Percentiles rank a stretch among this genome's conserved stretches.
Evolutionary conservation across 2,113 vertebrate genomes (phyloP).

Genomic region (Ornithorhynchus anatinus): DNA sequence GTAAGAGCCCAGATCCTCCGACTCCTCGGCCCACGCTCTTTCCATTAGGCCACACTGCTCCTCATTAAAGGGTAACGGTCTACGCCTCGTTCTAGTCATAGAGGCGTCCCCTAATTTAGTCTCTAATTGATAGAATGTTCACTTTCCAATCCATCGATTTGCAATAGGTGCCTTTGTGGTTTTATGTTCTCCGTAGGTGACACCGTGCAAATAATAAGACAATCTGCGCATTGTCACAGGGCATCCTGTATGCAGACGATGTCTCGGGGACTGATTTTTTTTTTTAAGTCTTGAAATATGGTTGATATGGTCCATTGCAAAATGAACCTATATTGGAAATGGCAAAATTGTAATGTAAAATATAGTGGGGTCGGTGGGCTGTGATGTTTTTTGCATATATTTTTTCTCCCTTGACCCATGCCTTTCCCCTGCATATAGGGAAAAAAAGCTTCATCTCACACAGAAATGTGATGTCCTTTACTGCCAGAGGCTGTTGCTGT

Average conservation of each 20-base stretch:
- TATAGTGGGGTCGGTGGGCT: conserved; percentile 79
- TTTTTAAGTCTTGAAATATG: conserved; percentile 72
- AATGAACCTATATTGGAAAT: conserved; percentile 80
- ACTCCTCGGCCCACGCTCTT: no score
- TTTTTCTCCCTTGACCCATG: conserved; percentile 84
- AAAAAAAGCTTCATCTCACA: conserved; percentile 73
- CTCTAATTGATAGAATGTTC: conserved; percentile 41
- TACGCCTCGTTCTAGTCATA: conserved; percentile 37
- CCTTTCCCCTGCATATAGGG: conserved; percentile 70
- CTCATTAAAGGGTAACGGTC: no score
- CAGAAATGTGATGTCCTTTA: conserved; percentile 85
- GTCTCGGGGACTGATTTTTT: conserved; percentile 44
- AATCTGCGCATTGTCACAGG: conserved; percentile 58
- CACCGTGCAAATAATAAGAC: conserved; percentile 59
- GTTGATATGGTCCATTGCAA: conserved; percentile 82
- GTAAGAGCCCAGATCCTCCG: no score
- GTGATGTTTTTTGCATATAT: conserved; percentile 84
- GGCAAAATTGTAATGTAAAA: conserved; percentile 85
- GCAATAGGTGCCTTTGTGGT: conserved; percentile 7
- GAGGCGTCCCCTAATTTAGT: conserved; percentile 41
- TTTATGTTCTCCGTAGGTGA: conserved; percentile 58
- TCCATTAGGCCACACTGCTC: no score
- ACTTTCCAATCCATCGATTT: conserved; percentile 12
- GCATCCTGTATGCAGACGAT: conserved; percentile 60
- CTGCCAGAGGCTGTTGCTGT: conserved; percentile 84